Base-by-base conservation (phyloP, 2,888 invertebrate species). In the Coelinius sp. region DNA sequence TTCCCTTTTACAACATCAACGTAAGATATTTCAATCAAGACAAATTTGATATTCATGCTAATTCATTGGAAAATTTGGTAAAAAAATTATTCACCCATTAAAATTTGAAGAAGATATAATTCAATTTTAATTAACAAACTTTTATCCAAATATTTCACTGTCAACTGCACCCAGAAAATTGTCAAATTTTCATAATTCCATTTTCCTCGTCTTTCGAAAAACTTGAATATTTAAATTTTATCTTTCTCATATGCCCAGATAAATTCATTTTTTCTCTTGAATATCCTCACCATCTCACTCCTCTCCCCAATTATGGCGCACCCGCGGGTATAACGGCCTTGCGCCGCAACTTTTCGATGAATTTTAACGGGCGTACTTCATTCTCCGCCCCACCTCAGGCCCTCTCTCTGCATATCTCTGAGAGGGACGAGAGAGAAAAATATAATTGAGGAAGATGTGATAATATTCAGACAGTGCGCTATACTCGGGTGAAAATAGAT, bases 301-400 rank as follows among this genome's bases (percentile, higher is more conserved):
- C n/a, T 10, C 35, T 59, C 59, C 6, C 63, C 63, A 63, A 63
- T 63, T 63, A 63, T 44, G 63, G 41, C 63, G 22, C 63, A 63
- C 63, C 63, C 63, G 56, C 65, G 70, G 65, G 53, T 53, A 65
- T 65, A 70, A 70, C 56, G 65, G 70, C 65, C 70, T 70, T 53
- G 65, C 46, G 35, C 65, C 65, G 53, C 27, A 31, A 70, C 64
- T 70, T 70, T 70, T 70, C 70, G 70, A 65, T 70, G 65, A 70
- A 70, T 70, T 70, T 70, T 70, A 65, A 70, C 70, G 65, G 65
- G 70, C 27, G 59, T 17, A 17, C 35, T 59, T 59, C 35, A 59
- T 59, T 59, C 59, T 59, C 59, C 17, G 65, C 65, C 44, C 53
- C 38, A 49, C 17, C 17, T 56, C 41, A n/a, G 5, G 38, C 12